Percentiles rank a stretch among this genome's conserved stretches.
Evolutionary conservation across 2,888 invertebrate genomes (phyloP).

Genomic region (Ommatoiulus sabulosus): DNA sequence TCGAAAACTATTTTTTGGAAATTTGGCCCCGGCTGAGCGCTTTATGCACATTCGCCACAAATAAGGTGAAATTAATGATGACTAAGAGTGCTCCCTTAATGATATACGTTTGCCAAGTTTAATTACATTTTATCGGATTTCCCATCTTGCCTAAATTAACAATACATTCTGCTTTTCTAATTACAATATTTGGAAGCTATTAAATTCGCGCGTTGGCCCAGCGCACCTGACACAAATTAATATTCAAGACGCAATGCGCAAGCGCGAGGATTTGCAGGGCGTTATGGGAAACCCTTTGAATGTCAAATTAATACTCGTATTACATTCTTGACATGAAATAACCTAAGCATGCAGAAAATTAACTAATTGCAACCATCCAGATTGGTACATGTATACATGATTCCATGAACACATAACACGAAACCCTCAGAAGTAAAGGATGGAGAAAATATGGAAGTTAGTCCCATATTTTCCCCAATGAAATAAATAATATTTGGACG

Average conservation of each 20-base stretch:
- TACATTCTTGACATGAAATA: too few relatives aligned
- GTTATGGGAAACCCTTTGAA: constrained; percentile 6
- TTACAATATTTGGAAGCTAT: constrained; percentile 38
- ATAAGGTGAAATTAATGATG: neutral
- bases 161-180: constrained; percentile 32
- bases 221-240: constrained; percentile 18
- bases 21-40: neutral
- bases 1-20: neutral
- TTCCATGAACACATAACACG: too few relatives aligned
- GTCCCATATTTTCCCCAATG: too few relatives aligned
- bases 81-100: constrained; percentile 8
- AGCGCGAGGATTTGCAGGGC: neutral
- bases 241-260: neutral
- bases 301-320: neutral
- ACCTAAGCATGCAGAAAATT: too few relatives aligned
- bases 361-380: too few relatives aligned
- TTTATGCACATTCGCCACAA: neutral
- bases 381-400: too few relatives aligned
- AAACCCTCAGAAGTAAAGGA: too few relatives aligned
- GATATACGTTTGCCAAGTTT: constrained; percentile 32
- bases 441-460: too few relatives aligned
- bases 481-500: too few relatives aligned
- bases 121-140: constrained; percentile 43
- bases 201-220: neutral
- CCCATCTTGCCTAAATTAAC: constrained; percentile 19